Evolutionary conservation across 2,113 vertebrate species (phyloP).

Genomic region (Bolborhynchus lineola): DNA sequence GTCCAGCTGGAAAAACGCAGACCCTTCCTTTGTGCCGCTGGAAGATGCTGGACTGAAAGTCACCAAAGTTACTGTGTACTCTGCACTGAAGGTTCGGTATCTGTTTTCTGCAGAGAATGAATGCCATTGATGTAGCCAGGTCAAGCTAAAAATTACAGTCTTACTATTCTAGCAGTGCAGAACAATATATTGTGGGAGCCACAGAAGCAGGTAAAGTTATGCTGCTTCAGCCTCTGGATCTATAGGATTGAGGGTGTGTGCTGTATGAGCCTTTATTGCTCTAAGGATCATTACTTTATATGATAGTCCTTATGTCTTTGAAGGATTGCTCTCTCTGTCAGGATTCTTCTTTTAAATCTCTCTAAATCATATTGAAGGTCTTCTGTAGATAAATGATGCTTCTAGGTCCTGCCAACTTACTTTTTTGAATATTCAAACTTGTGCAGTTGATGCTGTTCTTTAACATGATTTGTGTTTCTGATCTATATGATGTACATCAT

Average conservation of each 20-base stretch:
- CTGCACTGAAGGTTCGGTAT: not conserved
- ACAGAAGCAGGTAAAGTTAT: not conserved
- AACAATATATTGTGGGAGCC: not conserved
- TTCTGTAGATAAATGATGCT: not conserved
- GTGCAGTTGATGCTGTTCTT: not conserved
- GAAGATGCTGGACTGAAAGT: not conserved
- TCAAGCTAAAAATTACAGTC: not conserved
- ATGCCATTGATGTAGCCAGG: not conserved
- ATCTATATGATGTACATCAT: not conserved
- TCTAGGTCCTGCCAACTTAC: not conserved
- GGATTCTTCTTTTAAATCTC: not conserved
- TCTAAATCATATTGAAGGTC: not conserved
- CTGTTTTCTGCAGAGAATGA: not conserved
- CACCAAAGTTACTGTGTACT: not conserved
- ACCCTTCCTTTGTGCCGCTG: not conserved
- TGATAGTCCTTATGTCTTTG: not conserved
- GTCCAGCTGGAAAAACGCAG: not conserved
- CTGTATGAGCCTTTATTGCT: not conserved
- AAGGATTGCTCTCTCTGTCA: not conserved
- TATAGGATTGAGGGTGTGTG: not conserved
- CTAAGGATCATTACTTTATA: not conserved
- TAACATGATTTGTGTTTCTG: not conserved
- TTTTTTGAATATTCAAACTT: not conserved
- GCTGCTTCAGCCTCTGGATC: not conserved
- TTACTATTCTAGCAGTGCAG: not conserved